A percentile compares a stretch with the other conserved stretches of the same genome.
These are phyloP conservation scores for Parnassius glacialis DNA, from an alignment of 2,888 invertebrate genomes.

Conservation along the genomic window DNA sequence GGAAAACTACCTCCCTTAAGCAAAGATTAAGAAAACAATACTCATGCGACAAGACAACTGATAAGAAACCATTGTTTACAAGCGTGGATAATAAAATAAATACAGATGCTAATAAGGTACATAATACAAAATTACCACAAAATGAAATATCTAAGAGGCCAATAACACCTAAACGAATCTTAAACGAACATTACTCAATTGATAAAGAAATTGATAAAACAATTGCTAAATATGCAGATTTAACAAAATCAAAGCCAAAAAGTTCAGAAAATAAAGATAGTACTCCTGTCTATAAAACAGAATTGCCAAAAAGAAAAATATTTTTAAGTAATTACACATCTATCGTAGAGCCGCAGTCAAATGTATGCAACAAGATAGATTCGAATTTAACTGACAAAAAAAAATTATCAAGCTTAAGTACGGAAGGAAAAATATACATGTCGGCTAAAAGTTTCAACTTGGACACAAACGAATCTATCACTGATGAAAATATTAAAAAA, in stretches of 20 bases:
- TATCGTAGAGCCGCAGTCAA: background rate
- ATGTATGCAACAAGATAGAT: background rate
- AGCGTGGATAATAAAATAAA: background rate
- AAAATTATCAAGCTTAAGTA: background rate
- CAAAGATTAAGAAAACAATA: slow-evolving; percentile 21
- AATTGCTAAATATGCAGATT: slow-evolving; percentile 19
- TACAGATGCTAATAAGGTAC: background rate
- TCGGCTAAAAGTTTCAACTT: background rate
- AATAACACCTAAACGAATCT: slow-evolving; percentile 14
- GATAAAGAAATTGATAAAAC: slow-evolving; percentile 26
- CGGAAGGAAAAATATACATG: background rate
- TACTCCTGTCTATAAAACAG: background rate
- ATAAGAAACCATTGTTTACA: background rate
- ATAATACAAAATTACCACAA: background rate
- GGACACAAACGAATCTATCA: slow-evolving; percentile 3
- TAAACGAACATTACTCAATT: slow-evolving; percentile 22
- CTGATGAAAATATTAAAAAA: slow-evolving; percentile 18
- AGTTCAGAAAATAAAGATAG: slow-evolving; percentile 1
- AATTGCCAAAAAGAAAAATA: background rate
- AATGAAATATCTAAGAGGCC: slow-evolving; percentile 8
- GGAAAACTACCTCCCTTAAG: slow-evolving; percentile 9
- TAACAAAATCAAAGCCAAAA: slow-evolving; percentile 18
- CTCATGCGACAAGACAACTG: slow-evolving; percentile 8
- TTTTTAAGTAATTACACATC: background rate
- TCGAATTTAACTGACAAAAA: background rate